Conservation (phyloP, 2,113 vertebrate species). For the Phycodurus eques region DNA sequence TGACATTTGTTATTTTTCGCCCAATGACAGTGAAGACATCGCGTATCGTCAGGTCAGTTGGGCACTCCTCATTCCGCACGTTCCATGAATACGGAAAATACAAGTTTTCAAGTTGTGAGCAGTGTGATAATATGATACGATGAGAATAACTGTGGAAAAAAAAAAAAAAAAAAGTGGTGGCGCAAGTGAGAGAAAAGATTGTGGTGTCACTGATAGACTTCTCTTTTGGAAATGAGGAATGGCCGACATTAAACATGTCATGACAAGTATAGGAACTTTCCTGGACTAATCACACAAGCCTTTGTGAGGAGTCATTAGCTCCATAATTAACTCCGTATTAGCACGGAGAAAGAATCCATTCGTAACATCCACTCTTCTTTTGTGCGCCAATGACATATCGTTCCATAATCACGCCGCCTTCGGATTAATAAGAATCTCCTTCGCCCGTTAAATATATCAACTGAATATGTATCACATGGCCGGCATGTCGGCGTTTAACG, state of each 20-base stretch:
- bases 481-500: background rate
- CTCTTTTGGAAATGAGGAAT: conserved; percentile 70
- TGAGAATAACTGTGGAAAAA: background rate
- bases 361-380: conserved; percentile 62
- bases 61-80: conserved; percentile 6
- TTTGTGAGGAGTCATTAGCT: conserved; percentile 74
- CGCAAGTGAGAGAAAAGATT: background rate
- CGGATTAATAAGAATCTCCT: conserved; percentile 48
- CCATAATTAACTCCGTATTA: conserved; percentile 73
- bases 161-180: background rate
- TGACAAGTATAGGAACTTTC: conserved; percentile 70
- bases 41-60: conserved; percentile 37
- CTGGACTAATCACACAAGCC: conserved; percentile 69
- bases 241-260: conserved; percentile 73
- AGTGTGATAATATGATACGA: background rate
- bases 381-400: conserved; percentile 53
- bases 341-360: conserved; percentile 67
- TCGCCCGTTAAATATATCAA: conserved; percentile 28
- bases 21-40: conserved; percentile 33
- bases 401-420: conserved; percentile 55
- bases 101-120: background rate
- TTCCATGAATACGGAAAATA: background rate
- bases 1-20: background rate
- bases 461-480: background rate
- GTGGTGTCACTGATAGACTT: conserved; percentile 3